These are phyloP conservation scores for Lamellibrachia luymesi DNA, from an alignment of 1,140 invertebrate species.

Conservation along the genomic window DNA sequence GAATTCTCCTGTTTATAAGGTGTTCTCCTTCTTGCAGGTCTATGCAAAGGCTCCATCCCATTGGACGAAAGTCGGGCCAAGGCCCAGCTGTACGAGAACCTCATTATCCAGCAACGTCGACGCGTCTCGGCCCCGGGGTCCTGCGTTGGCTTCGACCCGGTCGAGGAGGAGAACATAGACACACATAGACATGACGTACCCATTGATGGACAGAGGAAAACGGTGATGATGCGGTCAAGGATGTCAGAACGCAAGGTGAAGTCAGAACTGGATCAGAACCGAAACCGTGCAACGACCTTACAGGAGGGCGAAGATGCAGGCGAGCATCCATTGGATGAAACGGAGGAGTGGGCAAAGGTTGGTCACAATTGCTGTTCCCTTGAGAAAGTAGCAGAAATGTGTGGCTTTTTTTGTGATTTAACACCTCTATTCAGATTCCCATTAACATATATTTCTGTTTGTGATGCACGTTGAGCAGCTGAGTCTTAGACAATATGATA, in stretches of 20 bases:
- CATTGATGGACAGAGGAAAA: conserved; percentile 8
- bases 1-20: not conserved
- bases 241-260: conserved; percentile 14
- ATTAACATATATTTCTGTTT: not conserved
- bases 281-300: not conserved
- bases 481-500: too few relatives aligned
- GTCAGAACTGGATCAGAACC: not conserved
- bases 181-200: not conserved
- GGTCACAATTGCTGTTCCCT: not conserved
- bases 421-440: not conserved
- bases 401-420: not conserved
- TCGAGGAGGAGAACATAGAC: conserved; percentile 30
- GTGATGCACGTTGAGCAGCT: not conserved
- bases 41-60: conserved; percentile 42
- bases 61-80: conserved; percentile 37
- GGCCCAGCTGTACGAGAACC: conserved; percentile 46
- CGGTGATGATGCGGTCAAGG: conserved; percentile 35
- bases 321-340: conserved; percentile 68
- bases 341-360: conserved; percentile 84
- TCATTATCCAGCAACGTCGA: conserved; percentile 28
- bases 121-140: conserved; percentile 31
- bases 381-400: not conserved
- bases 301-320: conserved; percentile 14
- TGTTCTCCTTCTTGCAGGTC: conserved; percentile 34
- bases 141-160: conserved; percentile 35